Evolutionary conservation across 2,797 vertebrate genomes (phyloP).

Genomic region (Allobates femoralis): DNA sequence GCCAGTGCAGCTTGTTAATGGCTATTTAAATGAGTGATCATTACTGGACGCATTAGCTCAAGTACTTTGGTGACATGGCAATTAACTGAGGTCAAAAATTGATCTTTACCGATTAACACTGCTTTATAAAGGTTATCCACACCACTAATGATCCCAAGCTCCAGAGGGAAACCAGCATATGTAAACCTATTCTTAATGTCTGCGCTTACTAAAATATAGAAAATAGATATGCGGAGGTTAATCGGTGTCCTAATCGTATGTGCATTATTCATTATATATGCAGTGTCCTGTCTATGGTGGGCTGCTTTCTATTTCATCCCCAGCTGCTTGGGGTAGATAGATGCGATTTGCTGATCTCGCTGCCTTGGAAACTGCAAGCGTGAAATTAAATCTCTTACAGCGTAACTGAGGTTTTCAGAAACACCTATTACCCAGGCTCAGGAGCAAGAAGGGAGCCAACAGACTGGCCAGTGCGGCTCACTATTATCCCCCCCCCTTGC

Average conservation of each 20-base stretch:
- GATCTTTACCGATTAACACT: slow-evolving; percentile 25
- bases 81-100: slow-evolving; percentile 37
- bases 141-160: background rate
- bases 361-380: slow-evolving; percentile 51
- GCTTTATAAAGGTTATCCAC: slow-evolving; percentile 19
- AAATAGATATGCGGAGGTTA: slow-evolving; percentile 37
- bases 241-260: slow-evolving; percentile 49
- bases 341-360: slow-evolving; percentile 47
- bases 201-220: slow-evolving; percentile 35
- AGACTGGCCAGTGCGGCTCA: slow-evolving; percentile 19
- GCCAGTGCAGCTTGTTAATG: slow-evolving; percentile 29
- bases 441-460: slow-evolving; percentile 47
- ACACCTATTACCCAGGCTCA: slow-evolving; percentile 58
- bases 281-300: slow-evolving; percentile 28
- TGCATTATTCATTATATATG: slow-evolving; percentile 56
- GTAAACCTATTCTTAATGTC: slow-evolving; percentile 11
- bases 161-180: background rate
- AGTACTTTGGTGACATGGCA: slow-evolving; percentile 12
- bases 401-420: slow-evolving; percentile 58
- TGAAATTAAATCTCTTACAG: slow-evolving; percentile 63
- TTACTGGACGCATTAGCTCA: slow-evolving; percentile 36
- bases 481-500: slow-evolving; percentile 39
- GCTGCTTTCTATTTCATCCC: slow-evolving; percentile 54
- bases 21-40: slow-evolving; percentile 20
- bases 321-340: slow-evolving; percentile 62